phyloP scores from a whole-genome alignment of 2,888 invertebrate species.

The Synanthedon myopaeformis region DNA sequence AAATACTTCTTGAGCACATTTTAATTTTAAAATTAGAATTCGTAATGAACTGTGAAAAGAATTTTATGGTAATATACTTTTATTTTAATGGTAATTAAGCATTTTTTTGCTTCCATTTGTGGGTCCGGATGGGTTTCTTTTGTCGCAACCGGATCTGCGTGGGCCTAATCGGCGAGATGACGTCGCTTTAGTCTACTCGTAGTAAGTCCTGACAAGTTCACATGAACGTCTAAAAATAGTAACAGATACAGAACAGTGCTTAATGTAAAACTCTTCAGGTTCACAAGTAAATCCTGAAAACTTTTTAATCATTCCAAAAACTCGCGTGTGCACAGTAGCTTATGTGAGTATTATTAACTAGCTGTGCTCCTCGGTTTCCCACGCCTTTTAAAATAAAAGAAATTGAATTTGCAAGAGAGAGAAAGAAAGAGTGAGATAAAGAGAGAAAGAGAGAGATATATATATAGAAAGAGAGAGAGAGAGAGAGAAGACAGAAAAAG shows the following conservation, averaged over 20 bases:
- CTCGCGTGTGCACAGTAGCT: too few relatives aligned
- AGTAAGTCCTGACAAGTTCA: slow-evolving; percentile 45
- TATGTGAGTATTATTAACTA: too few relatives aligned
- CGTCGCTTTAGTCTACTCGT: slow-evolving; percentile 43
- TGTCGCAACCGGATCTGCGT: slow-evolving; percentile 48
- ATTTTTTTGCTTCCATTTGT: slow-evolving; percentile 40
- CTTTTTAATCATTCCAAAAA: too few relatives aligned
- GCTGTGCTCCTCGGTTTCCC: too few relatives aligned
- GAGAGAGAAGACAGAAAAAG: too few relatives aligned
- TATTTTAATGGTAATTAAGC: slow-evolving; percentile 61
- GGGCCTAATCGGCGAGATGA: slow-evolving; percentile 33
- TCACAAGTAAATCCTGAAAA: too few relatives aligned
- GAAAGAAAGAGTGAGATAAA: too few relatives aligned
- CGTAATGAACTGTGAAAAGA: neutral
- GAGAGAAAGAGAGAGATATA: too few relatives aligned
- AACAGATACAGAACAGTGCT: neutral
- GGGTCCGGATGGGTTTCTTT: slow-evolving; percentile 40
- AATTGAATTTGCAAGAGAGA: too few relatives aligned
- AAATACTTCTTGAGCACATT: neutral
- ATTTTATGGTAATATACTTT: slow-evolving; percentile 32
- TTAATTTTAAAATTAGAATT: neutral
- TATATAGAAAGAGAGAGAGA: too few relatives aligned
- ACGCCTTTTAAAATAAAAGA: too few relatives aligned
- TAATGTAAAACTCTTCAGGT: neutral
- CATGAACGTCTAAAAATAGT: slow-evolving; percentile 2